Percentiles rank a stretch among this genome's conserved stretches.
phyloP scores from a whole-genome alignment of 1,140 invertebrate genomes.

The Lordiphosa collinella region DNA sequence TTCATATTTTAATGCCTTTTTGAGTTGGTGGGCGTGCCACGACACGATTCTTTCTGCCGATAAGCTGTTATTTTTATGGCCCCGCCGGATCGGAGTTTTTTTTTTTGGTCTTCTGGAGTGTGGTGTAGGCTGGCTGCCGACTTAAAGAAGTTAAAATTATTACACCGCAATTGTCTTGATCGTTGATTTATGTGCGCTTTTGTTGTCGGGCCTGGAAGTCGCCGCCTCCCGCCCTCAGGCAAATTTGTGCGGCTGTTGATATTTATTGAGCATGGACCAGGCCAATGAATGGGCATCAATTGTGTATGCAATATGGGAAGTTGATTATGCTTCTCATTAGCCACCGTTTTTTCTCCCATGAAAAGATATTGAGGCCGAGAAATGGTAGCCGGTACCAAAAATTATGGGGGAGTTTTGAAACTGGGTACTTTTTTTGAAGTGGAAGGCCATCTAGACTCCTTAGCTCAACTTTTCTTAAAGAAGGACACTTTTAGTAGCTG shows the following conservation, averaged over 20 bases:
- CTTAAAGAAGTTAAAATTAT: conserved; percentile 77
- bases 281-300: conserved; percentile 25
- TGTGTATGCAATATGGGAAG: conserved; percentile 49
- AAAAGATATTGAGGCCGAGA: not conserved
- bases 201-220: conserved; percentile 45
- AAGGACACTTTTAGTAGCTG: too few species aligned
- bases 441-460: too few species aligned
- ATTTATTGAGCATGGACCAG: conserved; percentile 47
- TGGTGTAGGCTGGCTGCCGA: conserved; percentile 63
- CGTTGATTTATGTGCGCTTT: conserved; percentile 74
- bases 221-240: conserved; percentile 35
- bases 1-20: conserved; percentile 77
- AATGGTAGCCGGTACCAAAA: too few species aligned
- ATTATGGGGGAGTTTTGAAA: too few species aligned
- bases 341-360: conserved; percentile 33
- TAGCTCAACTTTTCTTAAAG: too few species aligned
- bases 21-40: conserved; percentile 69
- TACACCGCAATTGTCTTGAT: conserved; percentile 75
- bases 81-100: conserved; percentile 50
- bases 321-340: conserved; percentile 53
- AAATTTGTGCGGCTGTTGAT: conserved; percentile 57
- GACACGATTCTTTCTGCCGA: conserved; percentile 68
- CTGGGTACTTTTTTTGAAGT: too few species aligned
- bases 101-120: conserved; percentile 7
- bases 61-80: conserved; percentile 76